Conservation (phyloP, 2,888 invertebrate species). For the Andricus curvator region DNA sequence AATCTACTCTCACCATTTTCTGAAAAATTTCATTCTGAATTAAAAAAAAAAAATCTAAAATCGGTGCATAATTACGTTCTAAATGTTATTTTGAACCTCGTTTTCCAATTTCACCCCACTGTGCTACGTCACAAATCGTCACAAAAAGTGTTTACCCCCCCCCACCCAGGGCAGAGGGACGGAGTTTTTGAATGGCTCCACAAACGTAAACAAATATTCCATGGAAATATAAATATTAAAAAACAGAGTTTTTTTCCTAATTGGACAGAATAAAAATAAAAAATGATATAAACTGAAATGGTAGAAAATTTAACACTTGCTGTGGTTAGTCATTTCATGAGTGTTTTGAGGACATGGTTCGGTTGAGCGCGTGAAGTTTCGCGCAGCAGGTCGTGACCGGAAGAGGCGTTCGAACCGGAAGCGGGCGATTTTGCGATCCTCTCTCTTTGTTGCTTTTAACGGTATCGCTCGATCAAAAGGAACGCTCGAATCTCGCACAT, state of each 20-base stretch:
- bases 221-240: neutral
- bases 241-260: neutral
- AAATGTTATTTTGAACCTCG: too few relatives aligned
- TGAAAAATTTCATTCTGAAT: too few relatives aligned
- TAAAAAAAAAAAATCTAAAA: too few relatives aligned
- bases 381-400: constrained; percentile 73
- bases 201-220: neutral
- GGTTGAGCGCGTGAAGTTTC: constrained; percentile 59
- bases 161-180: too few relatives aligned
- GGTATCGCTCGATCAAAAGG: constrained; percentile 62
- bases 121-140: too few relatives aligned
- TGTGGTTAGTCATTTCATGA: constrained; percentile 38
- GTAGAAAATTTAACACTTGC: constrained; percentile 11
- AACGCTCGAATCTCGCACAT: constrained; percentile 55
- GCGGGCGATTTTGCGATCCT: constrained; percentile 62
- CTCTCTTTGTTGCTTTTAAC: constrained; percentile 61
- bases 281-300: neutral
- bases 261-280: neutral
- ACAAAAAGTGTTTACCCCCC: too few relatives aligned
- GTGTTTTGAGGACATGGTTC: constrained; percentile 56
- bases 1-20: too few relatives aligned
- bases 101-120: too few relatives aligned
- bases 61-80: too few relatives aligned
- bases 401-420: constrained; percentile 68
- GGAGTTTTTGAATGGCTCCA: too few relatives aligned